Conservation (phyloP, 2,888 invertebrate genomes). For the Boloria euphrosyne region DNA sequence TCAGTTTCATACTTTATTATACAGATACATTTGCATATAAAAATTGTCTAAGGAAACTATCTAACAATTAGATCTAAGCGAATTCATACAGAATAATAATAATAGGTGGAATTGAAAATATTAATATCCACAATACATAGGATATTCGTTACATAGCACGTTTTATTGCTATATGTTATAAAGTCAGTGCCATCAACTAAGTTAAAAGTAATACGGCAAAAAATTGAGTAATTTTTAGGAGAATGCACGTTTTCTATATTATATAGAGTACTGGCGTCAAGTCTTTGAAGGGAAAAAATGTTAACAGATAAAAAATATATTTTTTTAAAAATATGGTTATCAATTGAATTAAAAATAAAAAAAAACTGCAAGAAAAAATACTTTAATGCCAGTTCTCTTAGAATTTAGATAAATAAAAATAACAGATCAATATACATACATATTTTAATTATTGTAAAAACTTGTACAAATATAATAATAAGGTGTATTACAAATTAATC, state of each 20-base stretch:
- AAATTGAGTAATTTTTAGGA: not conserved
- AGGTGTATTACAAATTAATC: conserved; percentile 6
- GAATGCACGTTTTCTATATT: not conserved
- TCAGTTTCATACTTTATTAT: conserved; percentile 58
- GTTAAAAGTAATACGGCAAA: not conserved
- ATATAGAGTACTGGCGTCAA: not conserved
- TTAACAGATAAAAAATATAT: not conserved
- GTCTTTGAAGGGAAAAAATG: not conserved
- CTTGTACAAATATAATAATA: conserved; percentile 5
- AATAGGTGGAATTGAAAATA: conserved; percentile 48
- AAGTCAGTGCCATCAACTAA: conserved; percentile 1
- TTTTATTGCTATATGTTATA: not conserved
- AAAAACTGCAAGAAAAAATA: not conserved
- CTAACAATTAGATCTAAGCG: conserved; percentile 66
- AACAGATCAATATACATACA: not conserved
- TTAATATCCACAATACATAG: conserved; percentile 22
- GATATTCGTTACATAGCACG: conserved; percentile 11
- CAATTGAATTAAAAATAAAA: not conserved
- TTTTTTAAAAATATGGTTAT: not conserved
- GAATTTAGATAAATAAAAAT: not conserved
- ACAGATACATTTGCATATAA: conserved; percentile 72
- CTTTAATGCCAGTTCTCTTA: conserved; percentile 1
- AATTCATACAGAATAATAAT: conserved; percentile 53
- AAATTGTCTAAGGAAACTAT: conserved; percentile 72
- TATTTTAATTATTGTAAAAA: not conserved